phyloP scores from a whole-genome alignment of 2,113 vertebrate genomes.

The Pelobates fuscus region DNA sequence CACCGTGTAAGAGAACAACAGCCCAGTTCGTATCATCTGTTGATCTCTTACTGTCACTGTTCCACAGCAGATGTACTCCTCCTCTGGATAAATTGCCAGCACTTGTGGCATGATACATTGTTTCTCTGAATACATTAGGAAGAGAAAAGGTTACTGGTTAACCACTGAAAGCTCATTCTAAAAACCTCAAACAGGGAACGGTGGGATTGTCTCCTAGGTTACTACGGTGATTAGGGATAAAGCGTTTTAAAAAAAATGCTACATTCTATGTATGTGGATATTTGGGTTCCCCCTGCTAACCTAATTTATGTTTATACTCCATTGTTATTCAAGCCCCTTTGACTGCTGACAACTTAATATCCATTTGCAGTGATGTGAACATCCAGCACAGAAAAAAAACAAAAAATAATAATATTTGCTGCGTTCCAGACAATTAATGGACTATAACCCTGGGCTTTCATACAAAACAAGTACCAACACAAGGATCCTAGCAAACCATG shows the following conservation, averaged over 20 bases:
- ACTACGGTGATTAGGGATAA: conserved; percentile 19
- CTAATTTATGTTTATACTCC: not conserved
- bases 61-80: no score
- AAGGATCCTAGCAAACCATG: no score
- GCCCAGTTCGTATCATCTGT: not conserved
- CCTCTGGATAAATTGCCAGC: no score
- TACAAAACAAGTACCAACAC: no score
- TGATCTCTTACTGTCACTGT: not conserved
- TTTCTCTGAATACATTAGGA: not conserved
- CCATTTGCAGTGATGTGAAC: no score
- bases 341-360: not conserved
- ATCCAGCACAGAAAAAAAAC: no score
- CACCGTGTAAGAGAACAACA: not conserved
- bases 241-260: conserved; percentile 28
- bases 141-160: conserved; percentile 12
- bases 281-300: not conserved
- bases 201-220: not conserved
- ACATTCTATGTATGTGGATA: not conserved
- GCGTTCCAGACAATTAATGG: no score
- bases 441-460: no score
- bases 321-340: not conserved
- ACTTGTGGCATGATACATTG: not conserved
- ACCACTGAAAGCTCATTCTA: not conserved
- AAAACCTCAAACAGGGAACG: not conserved
- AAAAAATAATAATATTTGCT: no score